Base-by-base conservation (phyloP, 2,797 vertebrate species). In the Cynopterus sphinx region DNA sequence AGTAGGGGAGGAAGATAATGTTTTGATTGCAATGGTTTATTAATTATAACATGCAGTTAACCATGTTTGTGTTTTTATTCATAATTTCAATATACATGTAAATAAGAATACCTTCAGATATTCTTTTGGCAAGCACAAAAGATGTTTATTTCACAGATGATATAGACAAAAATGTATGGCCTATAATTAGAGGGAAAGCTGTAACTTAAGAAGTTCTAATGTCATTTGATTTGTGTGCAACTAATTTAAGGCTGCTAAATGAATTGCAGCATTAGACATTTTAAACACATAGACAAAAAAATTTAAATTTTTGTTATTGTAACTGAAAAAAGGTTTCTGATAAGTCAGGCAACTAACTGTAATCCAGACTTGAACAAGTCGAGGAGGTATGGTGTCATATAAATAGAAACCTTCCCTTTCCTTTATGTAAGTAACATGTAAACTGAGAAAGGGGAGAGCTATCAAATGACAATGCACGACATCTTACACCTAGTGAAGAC, bases 51-150 rank as follows among this genome's bases (percentile, higher is more conserved):
- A 94, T 84, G 16, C 41, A 96, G 46, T 88, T 82, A 96, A 94
- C 28, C 46, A 53, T 95, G 61, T 90, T 96, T 96, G 75, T 97
- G 90, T 96, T 96, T 97, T 96, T 96, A 36, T 96, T 97, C 91
- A 53, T 91, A 70, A 93, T 97, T 97, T 97, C 95, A 95, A 70
- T 0, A 6, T 43, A 81, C 59, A 22, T 59, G 78, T 95, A 96
- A 96, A 94, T 95, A 96, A 91, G 75, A 97, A 88, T 19, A 93
- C 51, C 87, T 97, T 83, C 93, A 94, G 88, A 96, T 95, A 96
- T 96, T 97, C 88, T 96, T 96, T 96, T 97, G 96, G 94, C 96
- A 97, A 96, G 85, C 94, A 96, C 75, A 96, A 97, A 97, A 94
- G 63, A 86, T 98, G 96, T 97, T 97, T 88, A 94, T 97, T 95